These are phyloP conservation scores for Bambusicola thoracicus DNA, from an alignment of 2,113 vertebrate species.

Conservation along the genomic window DNA sequence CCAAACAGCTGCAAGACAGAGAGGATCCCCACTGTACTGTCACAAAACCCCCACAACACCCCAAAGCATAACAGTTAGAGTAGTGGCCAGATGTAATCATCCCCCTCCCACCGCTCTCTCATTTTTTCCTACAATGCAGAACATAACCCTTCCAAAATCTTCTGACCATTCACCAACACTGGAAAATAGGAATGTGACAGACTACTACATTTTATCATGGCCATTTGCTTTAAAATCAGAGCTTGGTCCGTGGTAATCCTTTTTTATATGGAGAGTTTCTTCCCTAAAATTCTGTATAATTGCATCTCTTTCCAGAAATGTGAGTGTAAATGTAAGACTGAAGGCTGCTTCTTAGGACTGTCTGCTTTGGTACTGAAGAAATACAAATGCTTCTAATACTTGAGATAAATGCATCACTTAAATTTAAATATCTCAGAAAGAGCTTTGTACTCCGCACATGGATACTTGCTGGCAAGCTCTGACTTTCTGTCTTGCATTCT, in stretches of 20 bases:
- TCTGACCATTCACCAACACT: neutral
- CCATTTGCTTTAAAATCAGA: neutral
- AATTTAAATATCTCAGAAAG: slow-evolving; percentile 53
- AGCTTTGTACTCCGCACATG: slow-evolving; percentile 13
- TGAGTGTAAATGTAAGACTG: neutral
- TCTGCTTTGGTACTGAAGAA: slow-evolving; percentile 43
- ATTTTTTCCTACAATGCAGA: neutral
- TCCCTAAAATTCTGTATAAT: neutral
- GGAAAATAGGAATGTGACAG: neutral
- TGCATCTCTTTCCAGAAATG: neutral
- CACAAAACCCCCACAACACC: neutral
- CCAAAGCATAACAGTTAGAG: neutral
- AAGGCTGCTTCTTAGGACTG: slow-evolving; percentile 15
- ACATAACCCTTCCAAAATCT: neutral
- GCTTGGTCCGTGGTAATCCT: neutral
- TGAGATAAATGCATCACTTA: slow-evolving; percentile 10
- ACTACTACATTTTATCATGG: neutral
- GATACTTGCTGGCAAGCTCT: neutral
- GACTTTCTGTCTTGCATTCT: slow-evolving; percentile 32
- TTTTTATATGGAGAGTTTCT: neutral
- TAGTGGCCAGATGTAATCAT: neutral
- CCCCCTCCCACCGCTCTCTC: no score
- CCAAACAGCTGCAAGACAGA: neutral
- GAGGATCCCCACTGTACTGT: neutral
- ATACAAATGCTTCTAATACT: slow-evolving; percentile 36